Evolutionary conservation across 2,113 vertebrate species (phyloP).

Genomic region (Syngnathus typhle): DNA sequence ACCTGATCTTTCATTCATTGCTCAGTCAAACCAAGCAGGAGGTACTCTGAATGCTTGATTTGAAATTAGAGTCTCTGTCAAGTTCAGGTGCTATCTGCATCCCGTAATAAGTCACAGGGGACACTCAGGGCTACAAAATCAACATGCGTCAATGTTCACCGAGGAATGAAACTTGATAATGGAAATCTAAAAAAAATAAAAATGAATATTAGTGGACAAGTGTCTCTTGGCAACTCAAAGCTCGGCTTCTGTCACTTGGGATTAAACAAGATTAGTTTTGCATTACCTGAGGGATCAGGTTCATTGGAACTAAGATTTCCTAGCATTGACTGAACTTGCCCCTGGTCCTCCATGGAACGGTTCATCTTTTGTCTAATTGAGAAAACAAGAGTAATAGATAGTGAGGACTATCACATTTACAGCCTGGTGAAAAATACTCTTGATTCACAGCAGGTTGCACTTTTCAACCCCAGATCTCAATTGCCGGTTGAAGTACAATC

Average conservation of each 20-base stretch:
- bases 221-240: constrained; percentile 27
- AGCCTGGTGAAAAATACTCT: constrained; percentile 33
- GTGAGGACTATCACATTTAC: constrained; percentile 16
- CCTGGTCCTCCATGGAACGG: constrained; percentile 31
- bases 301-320: constrained; percentile 28
- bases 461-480: constrained; percentile 19
- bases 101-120: constrained; percentile 46
- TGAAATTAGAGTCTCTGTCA: constrained; percentile 63
- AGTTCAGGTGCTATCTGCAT: constrained; percentile 56
- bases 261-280: constrained; percentile 27
- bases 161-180: constrained; percentile 31
- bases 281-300: constrained; percentile 26
- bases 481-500: not conserved
- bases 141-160: constrained; percentile 33
- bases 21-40: constrained; percentile 21
- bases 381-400: constrained; percentile 27
- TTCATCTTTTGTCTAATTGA: constrained; percentile 39
- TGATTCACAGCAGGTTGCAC: not conserved
- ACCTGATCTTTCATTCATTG: constrained; percentile 59
- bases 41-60: constrained; percentile 61
- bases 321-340: constrained; percentile 41
- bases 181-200: constrained; percentile 30
- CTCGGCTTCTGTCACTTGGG: constrained; percentile 44
- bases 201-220: not conserved
- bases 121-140: constrained; percentile 24